Evolutionary conservation across 2,888 invertebrate species (phyloP).

Genomic region (Ramazzottius varieornatus): DNA sequence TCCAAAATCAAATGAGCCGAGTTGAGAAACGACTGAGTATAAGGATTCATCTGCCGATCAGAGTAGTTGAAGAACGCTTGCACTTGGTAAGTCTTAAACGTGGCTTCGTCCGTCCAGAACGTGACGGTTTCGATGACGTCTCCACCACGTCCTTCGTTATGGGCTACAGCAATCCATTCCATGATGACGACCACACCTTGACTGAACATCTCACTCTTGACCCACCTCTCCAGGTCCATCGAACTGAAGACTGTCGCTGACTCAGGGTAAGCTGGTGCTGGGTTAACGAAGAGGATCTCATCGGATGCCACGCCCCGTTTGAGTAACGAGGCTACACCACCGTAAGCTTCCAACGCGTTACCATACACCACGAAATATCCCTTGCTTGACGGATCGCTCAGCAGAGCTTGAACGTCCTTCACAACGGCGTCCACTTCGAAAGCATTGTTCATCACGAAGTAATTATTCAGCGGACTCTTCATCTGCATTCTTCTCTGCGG

Average conservation of each 20-base stretch:
- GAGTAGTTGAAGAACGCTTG: background rate
- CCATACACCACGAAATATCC: conserved; percentile 36
- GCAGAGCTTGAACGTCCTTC: conserved; percentile 15
- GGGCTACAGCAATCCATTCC: background rate
- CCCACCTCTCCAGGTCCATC: background rate
- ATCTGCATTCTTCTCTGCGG: conserved; percentile 4
- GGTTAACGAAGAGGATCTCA: conserved; percentile 31
- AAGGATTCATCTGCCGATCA: background rate
- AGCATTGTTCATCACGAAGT: conserved; percentile 19
- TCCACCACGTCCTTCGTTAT: background rate
- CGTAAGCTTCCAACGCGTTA: conserved; percentile 35
- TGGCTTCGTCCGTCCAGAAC: background rate
- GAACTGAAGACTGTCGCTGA: background rate
- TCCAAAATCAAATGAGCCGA: background rate
- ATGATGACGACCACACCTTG: background rate
- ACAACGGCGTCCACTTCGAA: conserved; percentile 19
- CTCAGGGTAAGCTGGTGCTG: background rate
- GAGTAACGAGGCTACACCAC: conserved; percentile 36
- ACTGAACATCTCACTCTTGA: background rate
- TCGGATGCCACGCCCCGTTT: conserved; percentile 31
- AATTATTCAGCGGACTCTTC: conserved; percentile 16
- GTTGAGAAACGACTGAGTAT: background rate
- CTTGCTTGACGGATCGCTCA: conserved; percentile 7
- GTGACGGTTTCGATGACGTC: background rate
- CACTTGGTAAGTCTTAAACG: background rate